A percentile compares a stretch with the other conserved stretches of the same genome.
Evolutionary conservation across 2,888 invertebrate species (phyloP).

Genomic region (Drosophila austrosaltans): DNA sequence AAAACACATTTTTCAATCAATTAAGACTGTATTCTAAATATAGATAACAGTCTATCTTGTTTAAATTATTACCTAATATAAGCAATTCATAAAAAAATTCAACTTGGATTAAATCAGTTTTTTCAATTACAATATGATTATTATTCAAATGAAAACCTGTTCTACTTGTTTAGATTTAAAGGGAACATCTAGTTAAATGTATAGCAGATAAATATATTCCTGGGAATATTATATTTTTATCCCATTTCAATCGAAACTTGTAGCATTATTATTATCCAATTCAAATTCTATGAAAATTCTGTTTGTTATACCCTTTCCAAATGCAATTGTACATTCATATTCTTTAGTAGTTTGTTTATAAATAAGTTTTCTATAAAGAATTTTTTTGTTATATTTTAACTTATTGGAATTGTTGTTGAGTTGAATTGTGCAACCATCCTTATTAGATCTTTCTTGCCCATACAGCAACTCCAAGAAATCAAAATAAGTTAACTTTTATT

Average conservation of each 20-base stretch:
- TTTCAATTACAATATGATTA: neutral
- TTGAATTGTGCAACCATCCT: too few species aligned
- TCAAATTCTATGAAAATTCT: neutral
- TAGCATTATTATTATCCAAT: neutral
- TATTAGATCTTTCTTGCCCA: too few species aligned
- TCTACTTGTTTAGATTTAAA: neutral
- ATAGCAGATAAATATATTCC: neutral
- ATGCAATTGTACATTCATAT: neutral
- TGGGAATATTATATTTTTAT: neutral
- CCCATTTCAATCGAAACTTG: neutral
- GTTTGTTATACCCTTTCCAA: neutral
- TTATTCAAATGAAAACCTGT: neutral
- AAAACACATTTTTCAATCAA: too few species aligned
- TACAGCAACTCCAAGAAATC: too few species aligned
- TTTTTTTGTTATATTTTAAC: neutral
- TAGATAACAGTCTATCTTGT: too few species aligned
- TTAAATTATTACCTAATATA: too few species aligned
- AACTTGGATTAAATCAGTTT: too few species aligned
- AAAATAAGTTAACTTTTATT: too few species aligned
- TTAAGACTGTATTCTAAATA: too few species aligned
- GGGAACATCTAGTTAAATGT: neutral
- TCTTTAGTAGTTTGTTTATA: neutral
- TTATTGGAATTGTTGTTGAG: too few species aligned
- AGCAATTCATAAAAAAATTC: too few species aligned
- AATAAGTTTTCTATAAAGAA: neutral